phyloP scores from a whole-genome alignment of 2,888 invertebrate genomes.

The Geophilus truncorum region DNA sequence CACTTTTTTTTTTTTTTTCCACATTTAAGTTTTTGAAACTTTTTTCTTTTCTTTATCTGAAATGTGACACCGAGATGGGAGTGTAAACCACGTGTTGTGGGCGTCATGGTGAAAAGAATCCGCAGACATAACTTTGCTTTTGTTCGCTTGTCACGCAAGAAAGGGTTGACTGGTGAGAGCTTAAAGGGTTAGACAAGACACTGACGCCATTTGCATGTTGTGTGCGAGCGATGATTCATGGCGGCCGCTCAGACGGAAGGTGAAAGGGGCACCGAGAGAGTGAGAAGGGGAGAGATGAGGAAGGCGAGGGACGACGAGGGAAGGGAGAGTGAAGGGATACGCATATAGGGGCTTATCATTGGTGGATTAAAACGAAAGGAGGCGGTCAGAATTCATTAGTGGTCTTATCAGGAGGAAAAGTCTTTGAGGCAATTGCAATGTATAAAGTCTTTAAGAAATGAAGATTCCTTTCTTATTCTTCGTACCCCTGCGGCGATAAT shows the following conservation, averaged over 20 bases:
- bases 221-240: not conserved
- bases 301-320: no score
- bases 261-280: not conserved
- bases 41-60: not conserved
- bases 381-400: not conserved
- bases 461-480: not conserved
- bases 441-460: not conserved
- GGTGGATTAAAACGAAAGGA: not conserved
- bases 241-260: slow-evolving; percentile 7
- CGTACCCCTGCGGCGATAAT: not conserved
- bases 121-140: not conserved
- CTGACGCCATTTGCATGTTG: slow-evolving; percentile 15
- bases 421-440: slow-evolving; percentile 6
- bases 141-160: slow-evolving; percentile 10
- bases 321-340: not conserved
- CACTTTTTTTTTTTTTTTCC: not conserved
- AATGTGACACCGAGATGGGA: not conserved
- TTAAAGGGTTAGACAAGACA: slow-evolving; percentile 17
- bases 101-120: slow-evolving; percentile 2
- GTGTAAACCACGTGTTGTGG: slow-evolving; percentile 15
- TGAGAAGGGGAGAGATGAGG: no score
- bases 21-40: not conserved
- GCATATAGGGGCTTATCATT: not conserved
- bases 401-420: slow-evolving; percentile 11
- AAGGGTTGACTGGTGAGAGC: slow-evolving; percentile 10